These are phyloP conservation scores for Sepioteuthis lessoniana DNA, from an alignment of 2,888 invertebrate species.

Conservation along the genomic window DNA sequence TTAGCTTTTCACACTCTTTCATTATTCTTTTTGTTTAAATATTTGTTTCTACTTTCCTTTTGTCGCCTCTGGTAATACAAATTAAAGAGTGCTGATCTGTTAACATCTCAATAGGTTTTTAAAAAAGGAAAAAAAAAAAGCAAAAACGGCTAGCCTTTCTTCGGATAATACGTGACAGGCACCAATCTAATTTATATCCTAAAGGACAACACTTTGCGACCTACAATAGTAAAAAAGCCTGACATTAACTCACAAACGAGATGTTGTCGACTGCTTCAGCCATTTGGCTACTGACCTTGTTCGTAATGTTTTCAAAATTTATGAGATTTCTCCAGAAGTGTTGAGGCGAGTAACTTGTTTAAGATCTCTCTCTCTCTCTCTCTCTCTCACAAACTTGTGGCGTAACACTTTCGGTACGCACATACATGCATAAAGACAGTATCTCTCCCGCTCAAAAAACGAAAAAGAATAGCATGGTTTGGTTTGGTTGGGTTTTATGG, in stretches of 20 bases:
- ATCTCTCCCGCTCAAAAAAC: no score
- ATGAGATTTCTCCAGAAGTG: not conserved
- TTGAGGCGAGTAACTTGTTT: not conserved
- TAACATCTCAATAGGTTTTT: not conserved
- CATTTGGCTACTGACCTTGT: not conserved
- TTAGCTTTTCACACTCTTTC: not conserved
- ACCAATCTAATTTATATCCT: not conserved
- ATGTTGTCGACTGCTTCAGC: not conserved
- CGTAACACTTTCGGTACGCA: no score
- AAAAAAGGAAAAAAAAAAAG: no score
- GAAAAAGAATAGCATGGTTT: no score
- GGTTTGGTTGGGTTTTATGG: no score
- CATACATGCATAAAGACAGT: no score
- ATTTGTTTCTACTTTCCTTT: not conserved
- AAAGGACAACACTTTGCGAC: conserved; percentile 4
- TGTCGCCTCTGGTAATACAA: not conserved
- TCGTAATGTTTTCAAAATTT: not conserved
- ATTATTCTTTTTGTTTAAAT: not conserved
- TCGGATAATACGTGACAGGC: not conserved
- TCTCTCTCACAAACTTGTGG: no score
- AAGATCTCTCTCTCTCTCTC: not conserved
- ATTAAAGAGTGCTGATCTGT: not conserved
- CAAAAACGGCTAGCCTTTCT: not conserved
- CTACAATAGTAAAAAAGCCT: not conserved
- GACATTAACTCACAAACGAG: not conserved